Percentiles rank a stretch among this genome's conserved stretches.
Conservation (phyloP, 1,140 invertebrate species). For the Conopomorpha cramerella region DNA sequence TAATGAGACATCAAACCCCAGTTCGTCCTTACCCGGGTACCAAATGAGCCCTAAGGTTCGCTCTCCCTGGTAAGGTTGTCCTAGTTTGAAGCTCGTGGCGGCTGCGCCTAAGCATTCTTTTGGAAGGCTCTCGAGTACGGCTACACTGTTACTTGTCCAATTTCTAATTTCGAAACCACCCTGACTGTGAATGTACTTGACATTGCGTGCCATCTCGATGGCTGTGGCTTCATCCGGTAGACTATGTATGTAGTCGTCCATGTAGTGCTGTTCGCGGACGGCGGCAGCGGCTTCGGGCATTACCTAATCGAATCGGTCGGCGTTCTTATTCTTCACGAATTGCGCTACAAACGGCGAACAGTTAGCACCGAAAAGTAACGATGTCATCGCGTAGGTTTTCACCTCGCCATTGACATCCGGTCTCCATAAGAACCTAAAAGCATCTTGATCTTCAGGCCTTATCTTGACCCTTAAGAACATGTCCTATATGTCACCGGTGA, state of each 20-base stretch:
- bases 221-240: constrained; percentile 9
- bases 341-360: constrained; percentile 14
- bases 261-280: constrained; percentile 14
- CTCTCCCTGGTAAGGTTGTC: not conserved
- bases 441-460: constrained; percentile 6
- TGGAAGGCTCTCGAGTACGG: not conserved
- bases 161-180: constrained; percentile 6
- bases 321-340: constrained; percentile 19
- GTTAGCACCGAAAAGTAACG: constrained; percentile 16
- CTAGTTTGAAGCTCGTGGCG: constrained; percentile 1
- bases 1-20: constrained; percentile 2
- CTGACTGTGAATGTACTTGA: constrained; percentile 11
- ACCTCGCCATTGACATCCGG: no score
- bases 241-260: constrained; percentile 20
- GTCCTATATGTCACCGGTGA: constrained; percentile 9
- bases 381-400: constrained; percentile 5
- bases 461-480: constrained; percentile 11
- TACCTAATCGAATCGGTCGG: constrained; percentile 6
- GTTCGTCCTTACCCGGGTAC: constrained; percentile 1
- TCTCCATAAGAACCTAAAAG: constrained; percentile 12
- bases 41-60: constrained; percentile 3
- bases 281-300: constrained; percentile 8
- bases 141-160: not conserved
- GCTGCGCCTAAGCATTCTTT: not conserved
- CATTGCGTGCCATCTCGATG: constrained; percentile 5